These are phyloP conservation scores for Sterna hirundo DNA, from an alignment of 2,113 vertebrate genomes.

Conservation along the genomic window DNA sequence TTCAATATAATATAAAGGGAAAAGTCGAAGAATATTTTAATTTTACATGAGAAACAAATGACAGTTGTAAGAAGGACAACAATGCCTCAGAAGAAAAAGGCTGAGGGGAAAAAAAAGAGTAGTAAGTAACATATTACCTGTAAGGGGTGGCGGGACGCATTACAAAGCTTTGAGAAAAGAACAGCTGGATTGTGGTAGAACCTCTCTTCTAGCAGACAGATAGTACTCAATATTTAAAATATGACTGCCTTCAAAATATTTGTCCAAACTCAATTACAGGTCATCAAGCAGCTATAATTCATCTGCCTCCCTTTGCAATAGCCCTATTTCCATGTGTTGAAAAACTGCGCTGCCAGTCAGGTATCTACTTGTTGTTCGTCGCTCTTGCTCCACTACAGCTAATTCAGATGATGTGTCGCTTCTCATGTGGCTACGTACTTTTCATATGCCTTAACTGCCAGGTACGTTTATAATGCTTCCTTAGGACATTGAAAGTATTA, in stretches of 20 bases:
- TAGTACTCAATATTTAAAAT: not conserved
- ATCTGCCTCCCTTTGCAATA: not conserved
- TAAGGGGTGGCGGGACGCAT: not conserved
- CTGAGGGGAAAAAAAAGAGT: not conserved
- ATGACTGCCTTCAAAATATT: not conserved
- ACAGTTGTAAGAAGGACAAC: not conserved
- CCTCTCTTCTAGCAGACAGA: not conserved
- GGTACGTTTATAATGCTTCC: not conserved
- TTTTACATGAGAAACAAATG: conserved; percentile 10
- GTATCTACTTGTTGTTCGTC: not conserved
- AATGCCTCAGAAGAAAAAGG: not conserved
- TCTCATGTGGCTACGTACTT: not conserved
- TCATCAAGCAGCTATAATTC: not conserved
- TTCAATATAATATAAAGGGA: not conserved
- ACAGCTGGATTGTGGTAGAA: not conserved
- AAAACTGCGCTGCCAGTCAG: not conserved
- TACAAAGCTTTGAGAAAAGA: not conserved
- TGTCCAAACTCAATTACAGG: not conserved
- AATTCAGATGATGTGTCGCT: not conserved
- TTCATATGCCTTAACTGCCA: not conserved
- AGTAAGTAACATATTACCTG: not conserved
- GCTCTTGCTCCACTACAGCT: not conserved
- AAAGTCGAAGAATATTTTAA: not conserved
- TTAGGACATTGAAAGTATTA: not conserved
- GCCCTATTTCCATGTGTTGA: not conserved